Percentiles rank a stretch among this genome's conserved stretches.
Conservation (phyloP, 2,797 vertebrate species). For the Benthosema pterotum region DNA sequence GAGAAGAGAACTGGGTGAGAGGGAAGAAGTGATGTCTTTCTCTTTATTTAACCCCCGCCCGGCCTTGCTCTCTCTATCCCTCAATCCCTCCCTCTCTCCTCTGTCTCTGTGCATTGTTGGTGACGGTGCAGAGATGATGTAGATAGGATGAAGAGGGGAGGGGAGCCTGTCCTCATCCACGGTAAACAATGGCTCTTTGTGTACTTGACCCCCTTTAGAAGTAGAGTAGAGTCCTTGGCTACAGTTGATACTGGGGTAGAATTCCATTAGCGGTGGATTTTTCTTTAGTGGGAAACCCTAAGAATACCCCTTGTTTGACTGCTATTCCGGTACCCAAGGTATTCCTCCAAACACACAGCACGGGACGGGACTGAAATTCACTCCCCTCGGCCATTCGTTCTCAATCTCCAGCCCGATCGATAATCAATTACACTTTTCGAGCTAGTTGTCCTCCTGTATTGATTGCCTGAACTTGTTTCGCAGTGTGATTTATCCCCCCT, state of each 20-base stretch:
- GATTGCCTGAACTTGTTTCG: conserved; percentile 41
- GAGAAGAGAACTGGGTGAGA: conserved; percentile 53
- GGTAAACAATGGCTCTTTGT: conserved; percentile 80
- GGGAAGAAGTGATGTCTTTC: conserved; percentile 48
- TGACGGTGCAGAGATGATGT: conserved; percentile 66
- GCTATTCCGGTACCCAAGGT: background rate
- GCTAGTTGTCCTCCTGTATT: conserved; percentile 26
- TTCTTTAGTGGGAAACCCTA: conserved; percentile 36
- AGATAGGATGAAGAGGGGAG: conserved; percentile 23
- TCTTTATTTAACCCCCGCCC: conserved; percentile 11
- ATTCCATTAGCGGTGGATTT: conserved; percentile 59
- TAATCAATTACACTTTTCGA: conserved; percentile 62
- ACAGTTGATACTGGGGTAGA: conserved; percentile 49
- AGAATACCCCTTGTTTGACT: background rate
- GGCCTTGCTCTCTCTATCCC: conserved; percentile 19
- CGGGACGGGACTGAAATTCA: background rate
- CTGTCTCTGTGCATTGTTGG: conserved; percentile 69
- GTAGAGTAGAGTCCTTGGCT: conserved; percentile 57
- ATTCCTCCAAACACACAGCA: background rate
- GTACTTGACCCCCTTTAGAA: conserved; percentile 69
- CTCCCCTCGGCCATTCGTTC: conserved; percentile 43
- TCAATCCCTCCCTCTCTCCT: conserved; percentile 1
- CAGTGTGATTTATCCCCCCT: conserved; percentile 29
- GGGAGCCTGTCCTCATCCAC: conserved; percentile 66
- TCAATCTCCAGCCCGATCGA: conserved; percentile 61